Evolutionary conservation across 92 coral and sea anemone genomes (phyloP), one percentile per base, ranked within the genome.

Genomic region (Micromussa lordhowensis): DNA sequence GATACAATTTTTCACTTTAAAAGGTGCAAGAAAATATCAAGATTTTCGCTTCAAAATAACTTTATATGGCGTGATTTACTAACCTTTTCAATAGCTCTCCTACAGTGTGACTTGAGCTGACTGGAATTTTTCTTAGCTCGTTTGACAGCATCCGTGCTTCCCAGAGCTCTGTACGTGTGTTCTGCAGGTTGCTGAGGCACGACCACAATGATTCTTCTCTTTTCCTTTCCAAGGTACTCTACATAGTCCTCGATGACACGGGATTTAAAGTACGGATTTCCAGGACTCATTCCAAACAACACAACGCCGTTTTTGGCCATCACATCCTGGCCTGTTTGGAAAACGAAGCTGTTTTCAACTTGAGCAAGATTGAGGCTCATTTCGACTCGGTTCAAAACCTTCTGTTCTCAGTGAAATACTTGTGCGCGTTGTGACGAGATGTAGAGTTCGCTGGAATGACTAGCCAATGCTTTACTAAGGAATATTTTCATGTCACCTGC

Each of bases 171-270:
- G 91, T 94, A 94, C 1, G 96, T 89, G 87, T 94, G 96, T 77
- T 94, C 96, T 2, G 96, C 93, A 1, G 96, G 96, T 73, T 94
- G 94, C 81, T 92, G 93, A 24, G 96, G 96, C 22, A 94, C 91
- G 29, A 94, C 90, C 32, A 94, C 94, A 6, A 91, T 80, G 3
- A 92, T 78, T 63, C 84, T 79, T 57, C 94, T 81, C 29, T 64
- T 64, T 44, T 87, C 91, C 85, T 83, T 79, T 34, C 96, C 96
- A 66, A 94, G 86, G 76, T 63, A 94, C 13, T 51, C 31, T 55
- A 94, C 94, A 81, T 91, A 94, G 90, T 94, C 89, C 81, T 91
- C 91, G 68, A 94, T 94, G 77, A 94, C 94, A 18, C 64, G 78
- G 21, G 92, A 79, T 74, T 94, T 91, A 77, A 91, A 91, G 75